Base-by-base conservation (phyloP, 2,888 invertebrate genomes). In the Drosophila atripex region DNA sequence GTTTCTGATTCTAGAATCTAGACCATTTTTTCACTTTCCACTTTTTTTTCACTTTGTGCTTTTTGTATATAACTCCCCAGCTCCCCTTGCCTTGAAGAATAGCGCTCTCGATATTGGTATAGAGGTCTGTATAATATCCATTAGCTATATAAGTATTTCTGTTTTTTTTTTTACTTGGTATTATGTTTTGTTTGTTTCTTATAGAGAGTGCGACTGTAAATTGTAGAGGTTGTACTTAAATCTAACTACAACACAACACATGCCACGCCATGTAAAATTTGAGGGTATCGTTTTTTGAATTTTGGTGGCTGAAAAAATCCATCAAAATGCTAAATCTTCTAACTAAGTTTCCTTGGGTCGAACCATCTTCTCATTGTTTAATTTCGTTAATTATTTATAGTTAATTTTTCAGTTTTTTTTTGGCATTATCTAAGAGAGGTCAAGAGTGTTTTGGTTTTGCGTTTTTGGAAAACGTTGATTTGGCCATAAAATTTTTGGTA, bases 391-490 rank as follows among this genome's bases (percentile, higher is more conserved):
- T 7, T 35, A 14, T n/a, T 35, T 35, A 35, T 35, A 35, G 35
- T 35, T 7, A 2, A 54, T 53, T 45, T 38, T 39, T 58, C n/a
- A n/a, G 18, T 28, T 18, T 53, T 45, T 68, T 43, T 55, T 84
- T 78, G 71, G 71, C 71, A 65, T 80, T 75, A 76, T 76, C 71
- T 72, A 73, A 77, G 71, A 74, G 76, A 84, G 78, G 76, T 86
- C 77, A 74, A 84, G 75, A 78, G 75, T 76, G 55, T 51, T 45
- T 63, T 43, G 28, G 39, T 71, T 79, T 59, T 68, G 56, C 76
- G 78, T 80, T 80, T 80, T 82, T 79, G 79, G 82, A 85, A 85
- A 85, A 86, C 85, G 75, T 82, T 76, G 74, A 84, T 80, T 84
- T 84, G 83, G 80, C 86, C 71, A 57, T 71, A 72, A 55, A 66